phyloP scores from a whole-genome alignment of 2,113 vertebrate genomes.

The Melozone crissalis region DNA sequence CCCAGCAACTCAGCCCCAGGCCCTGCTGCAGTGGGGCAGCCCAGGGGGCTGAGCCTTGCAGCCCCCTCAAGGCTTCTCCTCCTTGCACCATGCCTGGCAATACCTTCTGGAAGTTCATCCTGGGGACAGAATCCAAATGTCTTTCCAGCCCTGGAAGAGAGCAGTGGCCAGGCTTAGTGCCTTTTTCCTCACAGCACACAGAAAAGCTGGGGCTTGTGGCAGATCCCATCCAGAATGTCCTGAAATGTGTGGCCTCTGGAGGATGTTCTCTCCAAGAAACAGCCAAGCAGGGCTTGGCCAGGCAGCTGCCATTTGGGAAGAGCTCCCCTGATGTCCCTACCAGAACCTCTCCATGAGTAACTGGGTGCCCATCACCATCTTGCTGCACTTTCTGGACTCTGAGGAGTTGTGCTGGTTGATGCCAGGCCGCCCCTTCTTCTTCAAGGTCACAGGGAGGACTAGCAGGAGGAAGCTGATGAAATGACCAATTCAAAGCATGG shows the following conservation, averaged over 20 bases:
- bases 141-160: neutral
- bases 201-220: neutral
- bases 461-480: neutral
- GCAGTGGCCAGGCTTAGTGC: neutral
- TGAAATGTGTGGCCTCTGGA: neutral
- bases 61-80: neutral
- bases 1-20: neutral
- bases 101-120: neutral
- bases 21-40: neutral
- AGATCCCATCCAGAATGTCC: neutral
- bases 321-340: neutral
- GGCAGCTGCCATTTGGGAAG: neutral
- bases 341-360: fast-evolving
- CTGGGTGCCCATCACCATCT: neutral
- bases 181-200: neutral
- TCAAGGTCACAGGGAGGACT: neutral
- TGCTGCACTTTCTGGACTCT: neutral
- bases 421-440: neutral
- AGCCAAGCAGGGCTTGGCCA: neutral
- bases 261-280: neutral
- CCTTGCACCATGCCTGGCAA: neutral
- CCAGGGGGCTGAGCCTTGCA: neutral
- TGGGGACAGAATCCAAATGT: neutral
- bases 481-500: neutral
- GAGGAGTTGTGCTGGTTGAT: neutral